These are phyloP conservation scores for Lapara coniferarum DNA, from an alignment of 2,888 invertebrate genomes.

Conservation along the genomic window DNA sequence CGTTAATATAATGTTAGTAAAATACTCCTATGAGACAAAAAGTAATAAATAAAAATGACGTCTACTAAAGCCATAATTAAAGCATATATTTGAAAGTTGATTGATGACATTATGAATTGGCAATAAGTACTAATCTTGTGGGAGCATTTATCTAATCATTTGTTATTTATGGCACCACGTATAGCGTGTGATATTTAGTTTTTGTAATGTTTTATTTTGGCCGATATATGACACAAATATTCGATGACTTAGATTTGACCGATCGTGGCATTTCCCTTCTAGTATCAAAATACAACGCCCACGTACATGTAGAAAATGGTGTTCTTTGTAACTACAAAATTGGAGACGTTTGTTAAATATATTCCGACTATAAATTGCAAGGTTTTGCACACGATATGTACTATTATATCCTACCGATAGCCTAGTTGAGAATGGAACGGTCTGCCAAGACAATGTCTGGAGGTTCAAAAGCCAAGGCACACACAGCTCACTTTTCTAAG, in stretches of 20 bases:
- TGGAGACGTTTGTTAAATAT: not conserved
- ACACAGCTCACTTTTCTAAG: no score
- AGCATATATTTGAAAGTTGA: not conserved
- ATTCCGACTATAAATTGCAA: not conserved
- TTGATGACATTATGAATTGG: not conserved
- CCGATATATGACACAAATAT: not conserved
- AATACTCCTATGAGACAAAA: no score
- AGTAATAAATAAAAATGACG: no score
- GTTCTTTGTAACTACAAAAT: slow-evolving; percentile 6
- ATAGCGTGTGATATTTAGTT: slow-evolving; percentile 6
- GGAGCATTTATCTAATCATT: slow-evolving; percentile 8
- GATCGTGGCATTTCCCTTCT: slow-evolving; percentile 4
- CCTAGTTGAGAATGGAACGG: no score
- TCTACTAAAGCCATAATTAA: not conserved
- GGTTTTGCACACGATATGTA: no score
- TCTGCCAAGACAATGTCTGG: no score
- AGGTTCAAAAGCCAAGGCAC: no score
- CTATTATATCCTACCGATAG: no score
- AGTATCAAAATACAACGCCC: slow-evolving; percentile 7
- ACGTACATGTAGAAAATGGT: not conserved
- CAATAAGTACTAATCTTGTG: not conserved
- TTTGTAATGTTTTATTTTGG: slow-evolving; percentile 18
- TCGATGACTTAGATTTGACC: slow-evolving; percentile 25
- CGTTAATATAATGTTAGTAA: no score
- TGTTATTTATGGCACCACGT: slow-evolving; percentile 19